phyloP scores from a whole-genome alignment of 1,140 invertebrate species.

The Drosophila pallidifrons region DNA sequence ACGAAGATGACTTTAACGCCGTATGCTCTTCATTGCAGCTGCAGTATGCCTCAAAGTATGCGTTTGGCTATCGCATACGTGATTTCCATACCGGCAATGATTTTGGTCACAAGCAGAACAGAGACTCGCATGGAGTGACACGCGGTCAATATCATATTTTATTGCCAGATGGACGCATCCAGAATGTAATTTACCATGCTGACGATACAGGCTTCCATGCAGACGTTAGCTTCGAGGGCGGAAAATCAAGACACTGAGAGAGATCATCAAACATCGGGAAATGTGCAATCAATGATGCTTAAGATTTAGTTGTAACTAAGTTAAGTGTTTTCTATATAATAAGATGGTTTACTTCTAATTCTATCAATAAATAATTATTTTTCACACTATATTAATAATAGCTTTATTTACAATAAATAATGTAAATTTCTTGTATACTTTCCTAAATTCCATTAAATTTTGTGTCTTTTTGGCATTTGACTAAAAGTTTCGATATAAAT shows the following conservation, averaged over 20 bases:
- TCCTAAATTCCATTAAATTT: too few species aligned
- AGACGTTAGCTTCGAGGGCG: conserved; percentile 87
- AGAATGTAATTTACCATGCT: conserved; percentile 91
- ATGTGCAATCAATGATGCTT: conserved; percentile 19
- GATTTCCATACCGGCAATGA: conserved; percentile 89
- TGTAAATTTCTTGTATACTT: background rate
- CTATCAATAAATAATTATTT: background rate
- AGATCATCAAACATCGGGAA: background rate
- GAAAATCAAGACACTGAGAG: conserved; percentile 57
- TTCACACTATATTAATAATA: background rate
- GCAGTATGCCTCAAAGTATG: conserved; percentile 90
- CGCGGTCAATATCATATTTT: conserved; percentile 91
- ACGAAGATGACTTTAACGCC: background rate
- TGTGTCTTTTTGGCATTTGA: too few species aligned
- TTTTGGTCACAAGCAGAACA: conserved; percentile 90
- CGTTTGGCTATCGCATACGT: conserved; percentile 90
- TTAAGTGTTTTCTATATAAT: background rate
- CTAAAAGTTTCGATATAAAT: too few species aligned
- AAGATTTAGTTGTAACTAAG: background rate
- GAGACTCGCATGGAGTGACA: conserved; percentile 88
- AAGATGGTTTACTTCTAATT: too few species aligned
- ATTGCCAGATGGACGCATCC: conserved; percentile 91
- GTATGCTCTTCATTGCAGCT: conserved; percentile 85
- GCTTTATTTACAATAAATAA: conserved; percentile 1
- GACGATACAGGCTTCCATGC: conserved; percentile 91